A percentile compares a stretch with the other conserved stretches of the same genome.
phyloP scores from a whole-genome alignment of 2,113 vertebrate genomes.

The Hippocampus barbouri region DNA sequence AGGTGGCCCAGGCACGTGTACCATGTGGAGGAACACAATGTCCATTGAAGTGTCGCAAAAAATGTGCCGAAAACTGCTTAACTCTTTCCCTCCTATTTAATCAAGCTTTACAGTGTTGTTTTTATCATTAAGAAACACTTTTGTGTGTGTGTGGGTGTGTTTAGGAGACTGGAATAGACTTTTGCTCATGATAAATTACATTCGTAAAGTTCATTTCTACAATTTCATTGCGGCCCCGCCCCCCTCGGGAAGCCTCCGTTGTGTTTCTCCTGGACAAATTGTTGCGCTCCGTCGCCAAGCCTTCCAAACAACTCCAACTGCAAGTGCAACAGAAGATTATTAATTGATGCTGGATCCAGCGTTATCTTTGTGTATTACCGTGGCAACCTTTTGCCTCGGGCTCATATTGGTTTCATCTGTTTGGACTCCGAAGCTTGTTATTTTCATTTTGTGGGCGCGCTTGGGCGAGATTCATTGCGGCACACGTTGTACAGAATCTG shows the following conservation, averaged over 20 bases:
- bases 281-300: neutral
- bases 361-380: slow-evolving; percentile 12
- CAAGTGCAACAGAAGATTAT: slow-evolving; percentile 47
- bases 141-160: too few relatives aligned
- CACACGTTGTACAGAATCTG: slow-evolving; percentile 12
- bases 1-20: too few relatives aligned
- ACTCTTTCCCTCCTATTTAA: too few relatives aligned
- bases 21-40: too few relatives aligned
- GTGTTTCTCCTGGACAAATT: neutral
- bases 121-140: neutral
- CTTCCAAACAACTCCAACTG: slow-evolving; percentile 35
- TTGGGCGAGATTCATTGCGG: slow-evolving; percentile 29
- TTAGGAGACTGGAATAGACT: too few relatives aligned
- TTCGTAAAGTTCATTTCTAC: too few relatives aligned
- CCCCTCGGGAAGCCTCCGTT: neutral
- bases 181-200: too few relatives aligned
- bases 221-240: too few relatives aligned
- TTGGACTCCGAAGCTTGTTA: slow-evolving; percentile 9
- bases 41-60: too few relatives aligned
- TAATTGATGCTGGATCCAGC: slow-evolving; percentile 44
- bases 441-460: slow-evolving; percentile 4
- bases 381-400: slow-evolving; percentile 23
- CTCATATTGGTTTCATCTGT: slow-evolving; percentile 17
- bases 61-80: too few relatives aligned
- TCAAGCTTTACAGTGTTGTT: neutral